Base-by-base conservation (phyloP, 2,888 invertebrate species). In the Dicyrtomina minuta region DNA sequence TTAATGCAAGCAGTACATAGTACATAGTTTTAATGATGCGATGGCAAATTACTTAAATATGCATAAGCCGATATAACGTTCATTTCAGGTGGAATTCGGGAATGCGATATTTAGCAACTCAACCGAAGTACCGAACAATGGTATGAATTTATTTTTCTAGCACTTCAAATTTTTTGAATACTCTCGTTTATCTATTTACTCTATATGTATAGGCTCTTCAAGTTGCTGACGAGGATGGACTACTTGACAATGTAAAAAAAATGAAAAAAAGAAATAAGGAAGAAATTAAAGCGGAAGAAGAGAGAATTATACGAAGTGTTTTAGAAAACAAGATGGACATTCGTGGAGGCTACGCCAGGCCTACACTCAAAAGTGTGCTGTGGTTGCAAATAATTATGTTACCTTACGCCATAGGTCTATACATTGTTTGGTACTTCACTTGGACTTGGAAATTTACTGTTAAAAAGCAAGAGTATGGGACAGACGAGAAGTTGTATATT, bases 271-370 rank as follows among this genome's bases (percentile, higher is more conserved):
- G 80, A 53, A 83, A 82, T 72, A 87, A 86, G 79, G 78, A 83
- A 46, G 88, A 89, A 79, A 85, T 86, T 75, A 90, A 89, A 81
- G 89, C 89, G 76, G 91, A 93, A 81, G 87, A 90, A 74, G 94
- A 96, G 80, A 85, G 85, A 70, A 86, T 93, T 46, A 89, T 96
- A 66, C 86, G 89, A 73, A 86, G 88, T 80, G 89, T 96, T 2
- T 90, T 96, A 70, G 92, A 91, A 82, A 90, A 94, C 76, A 95
- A 94, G 80, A 92, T 96, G 90, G 94, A 95, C 80, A 94, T 96
- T 58, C 89, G 93, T 80, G 96, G 96, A 20, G 93, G 92, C 0
- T 95, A 94, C 82, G 91, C 92, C 0, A 93, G 92, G 80, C 95
- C 94, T 0, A 87, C 87, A 64, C 81, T 91, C 8, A 82, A 79